These are phyloP conservation scores for Hydrotaea diabolus DNA, from an alignment of 2,888 invertebrate genomes.

Conservation along the genomic window DNA sequence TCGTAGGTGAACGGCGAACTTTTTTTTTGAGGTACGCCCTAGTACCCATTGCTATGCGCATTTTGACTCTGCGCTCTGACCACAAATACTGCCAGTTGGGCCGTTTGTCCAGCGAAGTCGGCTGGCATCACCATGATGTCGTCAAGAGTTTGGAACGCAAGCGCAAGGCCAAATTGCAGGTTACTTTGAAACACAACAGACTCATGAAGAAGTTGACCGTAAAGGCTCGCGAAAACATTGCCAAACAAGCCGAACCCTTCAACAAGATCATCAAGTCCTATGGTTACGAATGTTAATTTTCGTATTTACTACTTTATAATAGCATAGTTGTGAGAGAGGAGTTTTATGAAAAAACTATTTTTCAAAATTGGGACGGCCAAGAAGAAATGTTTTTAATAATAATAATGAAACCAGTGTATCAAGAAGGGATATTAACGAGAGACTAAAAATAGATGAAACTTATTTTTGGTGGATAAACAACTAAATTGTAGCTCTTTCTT, in stretches of 20 bases:
- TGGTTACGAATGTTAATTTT: slow-evolving; percentile 85
- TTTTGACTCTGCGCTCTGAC: slow-evolving; percentile 96
- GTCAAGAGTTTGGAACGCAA: slow-evolving; percentile 97
- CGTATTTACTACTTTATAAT: slow-evolving; percentile 68
- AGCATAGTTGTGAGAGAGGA: slow-evolving; percentile 53
- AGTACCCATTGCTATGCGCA: slow-evolving; percentile 95
- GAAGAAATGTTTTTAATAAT: slow-evolving; percentile 67
- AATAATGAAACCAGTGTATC: no score
- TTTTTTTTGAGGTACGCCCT: no score
- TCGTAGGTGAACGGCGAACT: no score
- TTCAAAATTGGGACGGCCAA: slow-evolving; percentile 43
- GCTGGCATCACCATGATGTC: slow-evolving; percentile 99
- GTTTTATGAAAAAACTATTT: slow-evolving; percentile 51
- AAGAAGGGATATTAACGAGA: no score
- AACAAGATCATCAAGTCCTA: slow-evolving; percentile 93
- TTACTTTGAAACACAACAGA: slow-evolving; percentile 80
- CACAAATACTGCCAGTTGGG: slow-evolving; percentile 98
- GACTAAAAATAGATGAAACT: no score
- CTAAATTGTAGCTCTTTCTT: no score
- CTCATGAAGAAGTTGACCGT: slow-evolving; percentile 90
- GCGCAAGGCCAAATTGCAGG: slow-evolving; percentile 89
- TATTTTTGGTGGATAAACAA: no score
- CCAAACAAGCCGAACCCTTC: slow-evolving; percentile 90
- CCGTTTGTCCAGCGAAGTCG: slow-evolving; percentile 98
- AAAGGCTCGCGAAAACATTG: slow-evolving; percentile 90